phyloP scores from a whole-genome alignment of 2,888 invertebrate genomes.

The Pollenia labialis region DNA sequence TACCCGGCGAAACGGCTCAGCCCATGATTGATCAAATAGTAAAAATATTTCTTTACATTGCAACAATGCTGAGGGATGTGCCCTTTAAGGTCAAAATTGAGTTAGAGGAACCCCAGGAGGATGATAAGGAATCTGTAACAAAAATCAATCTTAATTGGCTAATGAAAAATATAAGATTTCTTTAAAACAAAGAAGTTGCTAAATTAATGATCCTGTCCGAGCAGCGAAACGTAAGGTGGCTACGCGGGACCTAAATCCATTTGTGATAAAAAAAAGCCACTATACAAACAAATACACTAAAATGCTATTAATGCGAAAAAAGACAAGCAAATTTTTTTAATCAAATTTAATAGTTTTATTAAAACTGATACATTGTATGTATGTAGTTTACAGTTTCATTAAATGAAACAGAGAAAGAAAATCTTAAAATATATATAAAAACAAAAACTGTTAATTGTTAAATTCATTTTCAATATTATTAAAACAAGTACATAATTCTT shows the following conservation, averaged over 20 bases:
- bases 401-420: not conserved
- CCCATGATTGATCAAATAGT: constrained; percentile 90
- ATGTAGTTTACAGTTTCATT: constrained; percentile 36
- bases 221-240: constrained; percentile 93
- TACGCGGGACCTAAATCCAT: no score
- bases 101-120: constrained; percentile 72
- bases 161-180: constrained; percentile 89
- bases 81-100: constrained; percentile 81
- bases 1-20: constrained; percentile 87
- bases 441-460: constrained; percentile 64
- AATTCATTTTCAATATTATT: constrained; percentile 47
- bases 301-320: no score
- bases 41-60: constrained; percentile 89
- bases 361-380: no score
- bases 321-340: no score
- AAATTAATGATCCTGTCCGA: constrained; percentile 92
- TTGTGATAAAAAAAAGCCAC: no score
- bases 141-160: constrained; percentile 90
- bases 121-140: constrained; percentile 77
- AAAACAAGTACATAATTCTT: constrained; percentile 3
- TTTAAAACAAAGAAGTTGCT: constrained; percentile 91
- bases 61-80: constrained; percentile 87
- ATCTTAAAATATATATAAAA: constrained; percentile 15
- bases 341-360: no score
- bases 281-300: no score